Evolutionary conservation across 2,113 vertebrate genomes (phyloP).

Genomic region (Chrysochloris asiatica): DNA sequence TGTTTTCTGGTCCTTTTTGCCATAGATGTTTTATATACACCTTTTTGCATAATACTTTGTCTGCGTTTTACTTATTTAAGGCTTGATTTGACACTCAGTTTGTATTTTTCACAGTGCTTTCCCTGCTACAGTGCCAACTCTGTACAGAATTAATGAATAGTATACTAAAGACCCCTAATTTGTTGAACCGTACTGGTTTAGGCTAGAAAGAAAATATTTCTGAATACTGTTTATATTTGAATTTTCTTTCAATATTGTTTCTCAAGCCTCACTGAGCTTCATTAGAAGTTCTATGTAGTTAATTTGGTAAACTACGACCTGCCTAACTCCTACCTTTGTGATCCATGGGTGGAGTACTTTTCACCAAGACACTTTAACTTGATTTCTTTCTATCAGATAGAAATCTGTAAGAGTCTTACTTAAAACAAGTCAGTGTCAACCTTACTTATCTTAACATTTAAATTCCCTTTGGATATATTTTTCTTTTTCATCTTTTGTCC

Average conservation of each 20-base stretch:
- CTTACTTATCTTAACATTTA: not conserved
- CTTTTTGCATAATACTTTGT: not conserved
- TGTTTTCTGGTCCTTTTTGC: constrained; percentile 13
- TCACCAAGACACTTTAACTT: not conserved
- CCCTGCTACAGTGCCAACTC: not conserved
- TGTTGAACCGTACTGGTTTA: not conserved
- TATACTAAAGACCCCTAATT: not conserved
- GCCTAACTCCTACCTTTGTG: not conserved
- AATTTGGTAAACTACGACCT: constrained; percentile 15
- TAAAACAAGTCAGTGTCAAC: not conserved
- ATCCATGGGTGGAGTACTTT: not conserved
- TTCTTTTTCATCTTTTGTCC: not conserved
- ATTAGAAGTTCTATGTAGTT: not conserved
- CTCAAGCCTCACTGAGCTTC: not conserved
- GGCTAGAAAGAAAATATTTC: constrained; percentile 22
- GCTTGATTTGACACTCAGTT: not conserved
- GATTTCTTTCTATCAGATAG: not conserved
- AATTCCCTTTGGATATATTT: not conserved
- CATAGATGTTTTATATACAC: constrained; percentile 5
- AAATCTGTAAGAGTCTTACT: not conserved
- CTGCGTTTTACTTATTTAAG: not conserved
- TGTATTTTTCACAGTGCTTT: not conserved
- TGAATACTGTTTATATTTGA: not conserved
- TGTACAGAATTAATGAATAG: constrained; percentile 1
- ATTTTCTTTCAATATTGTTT: not conserved